Evolutionary conservation across 1,140 invertebrate species (phyloP).

Genomic region (Schmidtea mediterranea): DNA sequence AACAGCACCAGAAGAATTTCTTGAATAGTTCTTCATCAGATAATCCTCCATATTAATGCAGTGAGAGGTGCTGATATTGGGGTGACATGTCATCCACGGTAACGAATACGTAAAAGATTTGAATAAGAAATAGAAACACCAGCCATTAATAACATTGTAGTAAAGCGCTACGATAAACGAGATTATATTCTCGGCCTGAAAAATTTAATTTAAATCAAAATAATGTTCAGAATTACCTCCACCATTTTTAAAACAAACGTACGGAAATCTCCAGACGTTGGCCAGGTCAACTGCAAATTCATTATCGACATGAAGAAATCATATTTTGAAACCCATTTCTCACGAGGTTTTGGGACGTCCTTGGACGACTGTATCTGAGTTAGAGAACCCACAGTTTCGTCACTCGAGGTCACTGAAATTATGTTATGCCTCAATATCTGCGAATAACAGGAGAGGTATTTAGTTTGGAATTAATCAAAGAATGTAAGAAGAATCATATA

Average conservation of each 20-base stretch:
- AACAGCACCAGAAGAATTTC: too few species aligned
- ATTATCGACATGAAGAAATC: constrained; percentile 60
- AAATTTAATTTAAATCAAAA: constrained; percentile 23
- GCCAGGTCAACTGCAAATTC: constrained; percentile 58
- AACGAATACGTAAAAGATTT: constrained; percentile 16
- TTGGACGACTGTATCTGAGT: too few species aligned
- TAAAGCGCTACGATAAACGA: constrained; percentile 96
- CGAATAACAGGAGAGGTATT: too few species aligned
- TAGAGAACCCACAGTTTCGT: too few species aligned
- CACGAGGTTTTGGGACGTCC: constrained; percentile 25
- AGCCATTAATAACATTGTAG: constrained; percentile 93
- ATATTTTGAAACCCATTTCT: constrained; percentile 62
- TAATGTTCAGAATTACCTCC: too few species aligned
- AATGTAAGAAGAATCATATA: too few species aligned
- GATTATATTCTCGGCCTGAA: constrained; percentile 62
- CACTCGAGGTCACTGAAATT: too few species aligned
- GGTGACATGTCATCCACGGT: constrained; percentile 9
- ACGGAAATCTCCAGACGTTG: constrained; percentile 45
- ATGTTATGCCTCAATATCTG: too few species aligned
- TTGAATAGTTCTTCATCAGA: too few species aligned
- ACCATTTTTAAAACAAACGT: constrained; percentile 21
- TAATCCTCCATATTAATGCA: too few species aligned
- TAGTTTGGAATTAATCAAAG: too few species aligned
- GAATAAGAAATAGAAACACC: constrained; percentile 71
- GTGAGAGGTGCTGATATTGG: too few species aligned